A percentile compares a stretch with the other conserved stretches of the same genome.
Evolutionary conservation across 1,140 invertebrate species (phyloP).

Genomic region (Aradophagus sp.): DNA sequence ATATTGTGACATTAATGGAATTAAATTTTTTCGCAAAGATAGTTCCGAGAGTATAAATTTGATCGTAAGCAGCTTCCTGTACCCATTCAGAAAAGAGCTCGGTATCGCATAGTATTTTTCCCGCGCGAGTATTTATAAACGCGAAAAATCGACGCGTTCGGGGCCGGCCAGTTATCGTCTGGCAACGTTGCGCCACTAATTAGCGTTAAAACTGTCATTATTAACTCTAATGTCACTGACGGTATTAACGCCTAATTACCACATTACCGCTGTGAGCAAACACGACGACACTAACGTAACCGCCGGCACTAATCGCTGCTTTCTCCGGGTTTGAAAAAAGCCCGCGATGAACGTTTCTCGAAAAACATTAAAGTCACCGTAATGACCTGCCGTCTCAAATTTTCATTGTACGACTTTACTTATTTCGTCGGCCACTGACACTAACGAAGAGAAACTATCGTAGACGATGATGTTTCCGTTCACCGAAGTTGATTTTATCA

Average conservation of each 20-base stretch:
- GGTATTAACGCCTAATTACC: constrained; percentile 54
- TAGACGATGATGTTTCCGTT: constrained; percentile 10
- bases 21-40: no score
- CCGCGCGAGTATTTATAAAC: constrained; percentile 15
- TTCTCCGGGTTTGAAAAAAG: constrained; percentile 42
- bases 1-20: no score
- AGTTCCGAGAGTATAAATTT: no score
- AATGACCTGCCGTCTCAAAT: constrained; percentile 36
- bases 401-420: constrained; percentile 35
- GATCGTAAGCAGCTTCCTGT: no score
- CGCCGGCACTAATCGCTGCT: constrained; percentile 48
- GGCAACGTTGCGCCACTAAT: constrained; percentile 28
- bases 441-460: constrained; percentile 46
- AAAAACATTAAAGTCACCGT: constrained; percentile 34
- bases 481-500: constrained; percentile 14
- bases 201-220: constrained; percentile 53
- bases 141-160: constrained; percentile 2
- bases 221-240: constrained; percentile 42
- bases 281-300: constrained; percentile 48
- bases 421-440: constrained; percentile 21
- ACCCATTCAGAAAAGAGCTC: no score
- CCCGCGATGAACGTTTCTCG: constrained; percentile 26
- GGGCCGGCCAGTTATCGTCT: constrained; percentile 21
- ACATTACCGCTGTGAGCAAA: constrained; percentile 36
- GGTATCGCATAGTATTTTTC: no score